A percentile compares a stretch with the other conserved stretches of the same genome.
Evolutionary conservation across 1,140 invertebrate species (phyloP).

Genomic region (Zaprionus inermis): DNA sequence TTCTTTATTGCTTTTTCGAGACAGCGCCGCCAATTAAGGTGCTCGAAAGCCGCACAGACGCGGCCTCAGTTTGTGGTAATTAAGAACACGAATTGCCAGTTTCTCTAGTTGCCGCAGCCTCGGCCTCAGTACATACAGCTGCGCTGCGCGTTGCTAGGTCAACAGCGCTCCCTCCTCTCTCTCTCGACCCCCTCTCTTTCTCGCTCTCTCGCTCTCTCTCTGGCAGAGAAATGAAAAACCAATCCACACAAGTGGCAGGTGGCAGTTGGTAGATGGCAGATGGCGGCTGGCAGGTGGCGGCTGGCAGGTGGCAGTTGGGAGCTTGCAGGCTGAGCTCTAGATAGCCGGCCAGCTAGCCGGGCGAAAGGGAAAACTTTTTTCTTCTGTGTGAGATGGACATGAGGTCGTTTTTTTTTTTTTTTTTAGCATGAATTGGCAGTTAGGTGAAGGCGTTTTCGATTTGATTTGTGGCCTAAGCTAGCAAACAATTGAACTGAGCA

Average conservation of each 20-base stretch:
- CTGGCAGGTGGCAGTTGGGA: neutral
- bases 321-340: neutral
- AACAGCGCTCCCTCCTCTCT: conserved; percentile 3
- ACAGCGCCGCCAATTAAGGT: conserved; percentile 28
- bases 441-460: conserved; percentile 8
- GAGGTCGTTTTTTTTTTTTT: neutral
- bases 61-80: conserved; percentile 34
- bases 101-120: conserved; percentile 7
- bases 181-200: too few species aligned
- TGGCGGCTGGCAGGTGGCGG: neutral
- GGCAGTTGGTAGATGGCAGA: conserved; percentile 5
- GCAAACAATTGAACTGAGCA: neutral
- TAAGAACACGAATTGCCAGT: conserved; percentile 29
- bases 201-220: too few species aligned
- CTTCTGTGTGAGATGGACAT: neutral
- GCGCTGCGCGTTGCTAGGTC: neutral
- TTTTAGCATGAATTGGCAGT: conserved; percentile 9
- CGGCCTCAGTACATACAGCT: neutral
- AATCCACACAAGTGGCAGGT: conserved; percentile 36
- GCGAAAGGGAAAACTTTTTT: neutral
- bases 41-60: conserved; percentile 23
- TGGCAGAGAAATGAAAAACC: conserved; percentile 21
- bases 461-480: conserved; percentile 17
- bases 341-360: neutral
- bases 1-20: conserved; percentile 33